A percentile compares a stretch with the other conserved stretches of the same genome.
These are phyloP conservation scores for Trogon surrucura DNA, from an alignment of 2,113 vertebrate species.

Conservation along the genomic window DNA sequence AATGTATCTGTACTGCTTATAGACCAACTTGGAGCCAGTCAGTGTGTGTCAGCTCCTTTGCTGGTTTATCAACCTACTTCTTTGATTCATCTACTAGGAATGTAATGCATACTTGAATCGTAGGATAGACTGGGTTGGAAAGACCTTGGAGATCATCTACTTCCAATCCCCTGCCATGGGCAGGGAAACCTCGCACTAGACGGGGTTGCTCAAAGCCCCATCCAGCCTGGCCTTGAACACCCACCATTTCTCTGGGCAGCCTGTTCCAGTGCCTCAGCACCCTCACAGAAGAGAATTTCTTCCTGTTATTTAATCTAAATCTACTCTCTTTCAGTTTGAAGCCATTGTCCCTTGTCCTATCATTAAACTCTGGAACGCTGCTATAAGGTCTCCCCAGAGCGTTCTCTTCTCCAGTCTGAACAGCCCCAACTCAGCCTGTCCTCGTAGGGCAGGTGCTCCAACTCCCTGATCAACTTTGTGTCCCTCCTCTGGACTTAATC, in stretches of 20 bases:
- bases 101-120: not conserved
- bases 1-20: conserved; percentile 25
- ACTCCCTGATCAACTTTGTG: too few species aligned
- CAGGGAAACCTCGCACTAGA: not conserved
- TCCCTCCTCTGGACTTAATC: not conserved
- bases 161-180: not conserved
- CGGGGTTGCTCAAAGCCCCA: not conserved
- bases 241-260: not conserved
- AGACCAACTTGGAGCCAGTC: not conserved
- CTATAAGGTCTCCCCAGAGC: not conserved
- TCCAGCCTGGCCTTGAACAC: not conserved
- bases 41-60: not conserved
- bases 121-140: not conserved
- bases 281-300: not conserved
- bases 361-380: not conserved
- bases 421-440: not conserved
- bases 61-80: conserved; percentile 41
- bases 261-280: not conserved
- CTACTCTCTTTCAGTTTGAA: not conserved
- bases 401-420: not conserved
- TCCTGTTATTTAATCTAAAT: not conserved
- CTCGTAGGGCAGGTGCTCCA: not conserved
- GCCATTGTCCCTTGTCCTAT: not conserved
- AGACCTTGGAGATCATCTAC: not conserved
- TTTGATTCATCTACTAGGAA: conserved; percentile 29